Conservation (phyloP, 2,113 vertebrate species). For the Catharus bicknelli region DNA sequence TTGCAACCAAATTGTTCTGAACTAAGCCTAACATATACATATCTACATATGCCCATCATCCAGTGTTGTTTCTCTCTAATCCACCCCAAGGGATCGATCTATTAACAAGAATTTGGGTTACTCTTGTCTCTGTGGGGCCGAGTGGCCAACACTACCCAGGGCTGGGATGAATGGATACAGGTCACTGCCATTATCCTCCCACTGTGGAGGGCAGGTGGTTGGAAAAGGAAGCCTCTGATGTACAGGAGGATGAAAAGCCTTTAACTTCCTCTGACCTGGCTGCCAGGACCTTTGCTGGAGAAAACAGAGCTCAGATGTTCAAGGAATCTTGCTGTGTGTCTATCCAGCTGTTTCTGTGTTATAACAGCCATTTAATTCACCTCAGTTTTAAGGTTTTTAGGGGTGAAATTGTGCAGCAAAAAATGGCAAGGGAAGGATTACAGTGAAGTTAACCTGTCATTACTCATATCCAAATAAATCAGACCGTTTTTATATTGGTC, state of each 20-base stretch:
- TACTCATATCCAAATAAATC: not conserved
- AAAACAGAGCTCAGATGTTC: not conserved
- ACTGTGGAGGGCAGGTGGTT: not conserved
- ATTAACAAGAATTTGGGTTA: not conserved
- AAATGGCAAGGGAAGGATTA: not conserved
- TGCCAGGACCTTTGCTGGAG: not conserved
- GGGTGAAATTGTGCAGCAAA: not conserved
- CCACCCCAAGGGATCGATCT: not conserved
- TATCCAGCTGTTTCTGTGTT: not conserved
- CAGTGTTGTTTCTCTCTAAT: rapidly evolving
- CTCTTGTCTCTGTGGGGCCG: rapidly evolving
- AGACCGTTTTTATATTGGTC: not conserved
- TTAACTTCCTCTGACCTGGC: not conserved
- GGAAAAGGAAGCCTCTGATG: not conserved
- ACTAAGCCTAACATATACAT: not conserved
- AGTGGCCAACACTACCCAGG: not conserved
- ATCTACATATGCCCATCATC: not conserved
- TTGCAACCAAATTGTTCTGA: not conserved
- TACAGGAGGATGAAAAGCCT: not conserved
- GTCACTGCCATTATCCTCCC: not conserved
- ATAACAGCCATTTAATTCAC: not conserved
- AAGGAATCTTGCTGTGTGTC: not conserved
- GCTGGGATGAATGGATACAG: not conserved
- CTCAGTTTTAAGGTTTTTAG: not conserved
- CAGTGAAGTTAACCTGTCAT: not conserved